These are phyloP conservation scores for Drosophila baimaii DNA, from an alignment of 1,140 invertebrate genomes.

Conservation along the genomic window DNA sequence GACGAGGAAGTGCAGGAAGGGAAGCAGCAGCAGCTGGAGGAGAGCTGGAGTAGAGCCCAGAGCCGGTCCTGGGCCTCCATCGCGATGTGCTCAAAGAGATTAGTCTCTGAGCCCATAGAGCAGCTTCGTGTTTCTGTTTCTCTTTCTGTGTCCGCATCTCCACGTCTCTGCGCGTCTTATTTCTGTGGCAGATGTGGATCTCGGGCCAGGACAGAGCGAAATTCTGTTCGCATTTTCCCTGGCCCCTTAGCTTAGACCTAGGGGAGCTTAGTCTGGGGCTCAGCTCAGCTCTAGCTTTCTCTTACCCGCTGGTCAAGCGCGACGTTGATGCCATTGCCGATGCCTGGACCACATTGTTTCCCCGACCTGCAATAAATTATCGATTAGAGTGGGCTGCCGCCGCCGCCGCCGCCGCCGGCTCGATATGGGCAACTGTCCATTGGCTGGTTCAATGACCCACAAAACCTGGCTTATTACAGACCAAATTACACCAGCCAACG, in stretches of 20 bases:
- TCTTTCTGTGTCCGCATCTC: conserved; percentile 46
- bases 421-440: conserved; percentile 26
- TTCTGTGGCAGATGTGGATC: conserved; percentile 51
- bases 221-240: conserved; percentile 32
- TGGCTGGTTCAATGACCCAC: conserved; percentile 51
- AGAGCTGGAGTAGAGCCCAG: conserved; percentile 14
- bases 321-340: conserved; percentile 41
- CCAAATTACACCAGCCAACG: conserved; percentile 56
- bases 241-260: background rate
- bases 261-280: conserved; percentile 7
- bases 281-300: conserved; percentile 34
- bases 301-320: conserved; percentile 30
- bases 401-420: conserved; percentile 23
- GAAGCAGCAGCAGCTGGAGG: background rate
- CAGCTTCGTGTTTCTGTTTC: conserved; percentile 47
- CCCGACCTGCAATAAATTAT: conserved; percentile 69
- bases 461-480: conserved; percentile 45
- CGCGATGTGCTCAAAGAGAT: conserved; percentile 60
- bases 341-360: conserved; percentile 61
- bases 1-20: conserved; percentile 37
- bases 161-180: conserved; percentile 32
- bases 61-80: conserved; percentile 48
- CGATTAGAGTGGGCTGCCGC: conserved; percentile 63
- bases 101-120: conserved; percentile 65
- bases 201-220: conserved; percentile 25